phyloP scores from a whole-genome alignment of 53 echinoderm and acorn worm genomes.

The Hippasteria phrygiana region DNA sequence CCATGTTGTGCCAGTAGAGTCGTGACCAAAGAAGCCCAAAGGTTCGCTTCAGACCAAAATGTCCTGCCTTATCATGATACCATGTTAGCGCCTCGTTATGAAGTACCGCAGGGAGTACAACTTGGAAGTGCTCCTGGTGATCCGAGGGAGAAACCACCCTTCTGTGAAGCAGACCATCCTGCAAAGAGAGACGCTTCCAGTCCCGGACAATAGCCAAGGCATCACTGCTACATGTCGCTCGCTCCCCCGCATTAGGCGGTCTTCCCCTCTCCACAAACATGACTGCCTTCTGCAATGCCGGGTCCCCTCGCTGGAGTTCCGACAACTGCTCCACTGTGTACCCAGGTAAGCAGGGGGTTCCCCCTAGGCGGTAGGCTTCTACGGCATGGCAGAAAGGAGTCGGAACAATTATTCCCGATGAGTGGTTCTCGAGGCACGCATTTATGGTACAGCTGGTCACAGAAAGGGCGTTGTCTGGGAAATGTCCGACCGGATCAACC shows the following conservation, averaged over 20 bases:
- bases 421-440: not conserved
- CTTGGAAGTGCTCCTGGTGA: slow-evolving; percentile 1
- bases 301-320: not conserved
- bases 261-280: not conserved
- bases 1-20: slow-evolving; percentile 16
- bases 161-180: not conserved
- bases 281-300: not conserved
- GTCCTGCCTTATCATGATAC: slow-evolving; percentile 55
- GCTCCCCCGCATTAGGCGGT: not conserved
- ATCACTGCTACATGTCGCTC: not conserved
- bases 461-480: not conserved
- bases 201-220: not conserved
- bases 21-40: not conserved
- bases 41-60: slow-evolving; percentile 46
- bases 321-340: not conserved
- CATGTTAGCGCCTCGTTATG: slow-evolving; percentile 4
- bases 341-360: not conserved
- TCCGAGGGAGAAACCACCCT: slow-evolving; percentile 23
- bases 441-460: not conserved
- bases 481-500: not conserved
- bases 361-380: not conserved
- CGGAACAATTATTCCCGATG: not conserved
- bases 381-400: slow-evolving; percentile 10
- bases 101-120: not conserved
- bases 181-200: not conserved